Percentiles rank a stretch among this genome's conserved stretches.
phyloP scores from a whole-genome alignment of 2,113 vertebrate genomes.

The Notiomystis cincta region DNA sequence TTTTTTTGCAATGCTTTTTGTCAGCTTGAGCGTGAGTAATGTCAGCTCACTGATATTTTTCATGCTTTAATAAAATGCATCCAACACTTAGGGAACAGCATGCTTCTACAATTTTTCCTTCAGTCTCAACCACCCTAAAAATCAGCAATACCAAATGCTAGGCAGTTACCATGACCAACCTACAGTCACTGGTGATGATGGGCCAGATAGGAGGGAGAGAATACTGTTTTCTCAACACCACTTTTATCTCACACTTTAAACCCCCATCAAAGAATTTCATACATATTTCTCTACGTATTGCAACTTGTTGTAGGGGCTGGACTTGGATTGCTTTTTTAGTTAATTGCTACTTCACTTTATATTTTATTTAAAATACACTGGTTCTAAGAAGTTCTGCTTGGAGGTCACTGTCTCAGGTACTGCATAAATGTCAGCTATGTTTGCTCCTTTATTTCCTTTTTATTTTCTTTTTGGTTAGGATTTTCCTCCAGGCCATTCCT shows the following conservation, averaged over 20 bases:
- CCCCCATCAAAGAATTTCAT: slow-evolving; percentile 41
- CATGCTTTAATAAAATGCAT: not conserved
- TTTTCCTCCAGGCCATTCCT: not conserved
- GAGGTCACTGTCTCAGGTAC: not conserved
- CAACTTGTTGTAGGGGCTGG: slow-evolving; percentile 39
- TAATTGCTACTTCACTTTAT: slow-evolving; percentile 21
- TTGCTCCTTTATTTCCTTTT: not conserved
- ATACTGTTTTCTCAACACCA: slow-evolving; percentile 4
- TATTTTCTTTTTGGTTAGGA: not conserved
- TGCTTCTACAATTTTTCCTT: not conserved
- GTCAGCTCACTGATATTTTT: not conserved
- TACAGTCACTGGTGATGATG: not conserved
- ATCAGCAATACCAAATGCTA: not conserved
- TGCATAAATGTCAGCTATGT: not conserved
- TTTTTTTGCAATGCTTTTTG: not conserved
- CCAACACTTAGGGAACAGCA: not conserved
- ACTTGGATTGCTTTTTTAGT: slow-evolving; percentile 1
- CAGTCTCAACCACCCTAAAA: not conserved
- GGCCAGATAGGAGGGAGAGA: not conserved
- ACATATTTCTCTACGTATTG: slow-evolving; percentile 47
- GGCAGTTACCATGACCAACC: not conserved
- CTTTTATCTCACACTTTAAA: slow-evolving; percentile 47
- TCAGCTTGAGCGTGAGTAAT: not conserved
- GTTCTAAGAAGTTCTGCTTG: not conserved
- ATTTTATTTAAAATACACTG: not conserved